phyloP scores from a whole-genome alignment of 2,113 vertebrate genomes.

The Rana temporaria region DNA sequence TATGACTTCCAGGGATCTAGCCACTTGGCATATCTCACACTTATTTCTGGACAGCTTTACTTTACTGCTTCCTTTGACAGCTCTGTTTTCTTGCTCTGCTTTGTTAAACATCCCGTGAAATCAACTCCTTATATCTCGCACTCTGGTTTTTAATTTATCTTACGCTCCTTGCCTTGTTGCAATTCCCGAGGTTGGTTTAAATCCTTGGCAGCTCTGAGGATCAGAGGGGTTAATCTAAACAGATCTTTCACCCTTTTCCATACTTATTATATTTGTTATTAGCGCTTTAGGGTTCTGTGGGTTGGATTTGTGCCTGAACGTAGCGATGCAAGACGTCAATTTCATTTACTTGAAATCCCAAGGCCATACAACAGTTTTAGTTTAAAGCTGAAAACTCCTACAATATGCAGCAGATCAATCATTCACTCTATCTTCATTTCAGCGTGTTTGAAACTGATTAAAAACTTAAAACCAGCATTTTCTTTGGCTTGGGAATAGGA shows the following conservation, averaged over 20 bases:
- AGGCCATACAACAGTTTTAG: conserved; percentile 44
- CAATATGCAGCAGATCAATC: conserved; percentile 50
- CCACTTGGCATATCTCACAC: too few relatives aligned
- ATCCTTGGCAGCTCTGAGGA: background rate
- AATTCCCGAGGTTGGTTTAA: too few relatives aligned
- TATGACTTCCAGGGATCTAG: too few relatives aligned
- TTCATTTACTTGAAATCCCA: conserved; percentile 52
- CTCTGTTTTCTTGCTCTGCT: too few relatives aligned
- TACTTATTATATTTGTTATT: conserved; percentile 6
- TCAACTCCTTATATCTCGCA: too few relatives aligned
- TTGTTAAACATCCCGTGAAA: too few relatives aligned
- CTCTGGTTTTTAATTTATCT: too few relatives aligned
- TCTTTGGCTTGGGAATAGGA: conserved; percentile 46
- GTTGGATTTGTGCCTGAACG: conserved; percentile 15
- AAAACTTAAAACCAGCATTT: conserved; percentile 44
- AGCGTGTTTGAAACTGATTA: conserved; percentile 48
- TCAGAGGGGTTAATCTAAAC: background rate
- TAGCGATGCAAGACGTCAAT: conserved; percentile 48
- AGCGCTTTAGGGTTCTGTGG: conserved; percentile 19
- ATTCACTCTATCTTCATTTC: conserved; percentile 25
- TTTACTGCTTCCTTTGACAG: too few relatives aligned
- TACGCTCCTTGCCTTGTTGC: too few relatives aligned
- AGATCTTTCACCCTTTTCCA: conserved; percentile 12
- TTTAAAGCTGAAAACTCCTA: conserved; percentile 37
- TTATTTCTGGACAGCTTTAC: too few relatives aligned